Evolutionary conservation across 2,888 invertebrate species (phyloP).

Genomic region (Catotricha subobsoleta): DNA sequence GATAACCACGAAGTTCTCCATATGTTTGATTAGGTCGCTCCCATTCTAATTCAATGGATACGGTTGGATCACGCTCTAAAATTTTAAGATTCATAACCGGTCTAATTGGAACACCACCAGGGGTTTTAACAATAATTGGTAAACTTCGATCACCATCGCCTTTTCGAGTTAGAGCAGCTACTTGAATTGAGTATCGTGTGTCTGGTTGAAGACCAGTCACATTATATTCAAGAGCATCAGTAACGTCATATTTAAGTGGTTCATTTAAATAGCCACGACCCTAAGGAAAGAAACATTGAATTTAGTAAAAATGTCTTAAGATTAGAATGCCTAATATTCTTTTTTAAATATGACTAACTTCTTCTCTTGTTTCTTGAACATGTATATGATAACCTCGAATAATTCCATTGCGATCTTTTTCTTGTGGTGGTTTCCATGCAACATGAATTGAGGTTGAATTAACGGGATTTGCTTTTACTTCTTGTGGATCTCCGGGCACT

Average conservation of each 20-base stretch:
- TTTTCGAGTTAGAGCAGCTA: slow-evolving; percentile 88
- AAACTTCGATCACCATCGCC: slow-evolving; percentile 90
- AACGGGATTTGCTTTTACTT: slow-evolving; percentile 70
- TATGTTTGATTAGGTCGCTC: slow-evolving; percentile 72
- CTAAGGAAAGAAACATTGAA: slow-evolving; percentile 13
- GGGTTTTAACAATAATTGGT: slow-evolving; percentile 72
- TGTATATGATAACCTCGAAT: slow-evolving; percentile 95
- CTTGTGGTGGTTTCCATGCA: slow-evolving; percentile 83
- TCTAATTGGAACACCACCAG: slow-evolving; percentile 79
- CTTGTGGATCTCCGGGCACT: slow-evolving; percentile 97
- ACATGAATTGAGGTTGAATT: slow-evolving; percentile 95
- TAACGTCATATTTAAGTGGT: slow-evolving; percentile 71
- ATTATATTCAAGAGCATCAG: slow-evolving; percentile 65
- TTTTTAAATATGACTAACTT: slow-evolving; percentile 34
- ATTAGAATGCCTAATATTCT: slow-evolving; percentile 1
- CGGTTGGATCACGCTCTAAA: slow-evolving; percentile 69
- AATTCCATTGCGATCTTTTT: slow-evolving; percentile 84
- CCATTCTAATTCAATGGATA: slow-evolving; percentile 86
- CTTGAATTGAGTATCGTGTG: slow-evolving; percentile 83
- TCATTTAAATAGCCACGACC: slow-evolving; percentile 58
- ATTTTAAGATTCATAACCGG: slow-evolving; percentile 68
- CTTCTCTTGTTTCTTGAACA: slow-evolving; percentile 74
- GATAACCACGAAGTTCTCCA: slow-evolving; percentile 73
- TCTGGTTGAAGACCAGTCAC: slow-evolving; percentile 86
- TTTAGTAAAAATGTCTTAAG: slow-evolving; percentile 4